phyloP scores from a whole-genome alignment of 2,113 vertebrate species.

The Rhadina sibilatrix region DNA sequence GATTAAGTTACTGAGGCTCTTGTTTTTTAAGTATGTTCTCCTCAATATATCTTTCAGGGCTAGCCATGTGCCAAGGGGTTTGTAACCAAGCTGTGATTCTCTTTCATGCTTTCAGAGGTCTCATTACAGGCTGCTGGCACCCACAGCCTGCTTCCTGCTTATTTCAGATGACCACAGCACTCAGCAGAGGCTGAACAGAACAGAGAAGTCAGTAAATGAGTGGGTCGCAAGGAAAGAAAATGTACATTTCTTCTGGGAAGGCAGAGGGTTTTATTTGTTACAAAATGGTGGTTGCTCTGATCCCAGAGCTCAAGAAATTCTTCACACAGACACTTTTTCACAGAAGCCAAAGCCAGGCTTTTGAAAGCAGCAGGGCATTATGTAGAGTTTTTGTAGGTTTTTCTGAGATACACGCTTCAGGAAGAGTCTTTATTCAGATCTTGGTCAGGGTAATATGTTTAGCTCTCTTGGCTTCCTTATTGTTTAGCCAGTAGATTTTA shows the following conservation, averaged over 20 bases:
- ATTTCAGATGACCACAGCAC: background rate
- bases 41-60: slow-evolving; percentile 40
- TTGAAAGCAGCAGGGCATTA: background rate
- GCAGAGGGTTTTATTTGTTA: background rate
- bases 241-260: background rate
- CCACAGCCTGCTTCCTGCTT: background rate
- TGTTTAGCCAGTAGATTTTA: background rate
- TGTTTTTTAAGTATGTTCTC: slow-evolving; percentile 3
- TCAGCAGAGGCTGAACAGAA: background rate
- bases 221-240: background rate
- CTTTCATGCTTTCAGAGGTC: slow-evolving; percentile 23
- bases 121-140: slow-evolving; percentile 4
- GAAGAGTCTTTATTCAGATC: background rate
- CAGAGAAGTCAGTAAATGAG: background rate
- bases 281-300: background rate
- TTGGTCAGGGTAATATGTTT: background rate
- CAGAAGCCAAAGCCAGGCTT: background rate
- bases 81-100: slow-evolving; percentile 34
- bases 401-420: background rate
- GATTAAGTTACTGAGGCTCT: slow-evolving; percentile 47
- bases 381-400: background rate
- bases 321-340: background rate
- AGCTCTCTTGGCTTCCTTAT: background rate
- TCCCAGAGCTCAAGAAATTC: background rate
- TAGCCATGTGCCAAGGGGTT: background rate